phyloP scores from a whole-genome alignment of 2,113 vertebrate genomes.

The Suncus etruscus region DNA sequence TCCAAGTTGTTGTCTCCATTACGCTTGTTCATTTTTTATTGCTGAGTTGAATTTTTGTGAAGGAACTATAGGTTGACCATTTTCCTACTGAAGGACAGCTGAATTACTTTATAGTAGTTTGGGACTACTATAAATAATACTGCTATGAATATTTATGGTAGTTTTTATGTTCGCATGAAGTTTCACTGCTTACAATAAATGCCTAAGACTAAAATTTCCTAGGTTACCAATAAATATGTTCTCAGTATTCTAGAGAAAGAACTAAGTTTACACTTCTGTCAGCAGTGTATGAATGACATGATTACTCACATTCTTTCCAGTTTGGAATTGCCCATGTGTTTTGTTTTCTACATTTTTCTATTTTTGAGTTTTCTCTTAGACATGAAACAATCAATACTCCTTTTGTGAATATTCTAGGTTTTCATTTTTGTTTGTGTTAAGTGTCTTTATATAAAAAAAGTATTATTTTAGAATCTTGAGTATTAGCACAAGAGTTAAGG shows the following conservation, averaged over 20 bases:
- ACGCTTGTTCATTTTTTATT: not conserved
- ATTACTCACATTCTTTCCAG: not conserved
- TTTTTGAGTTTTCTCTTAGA: not conserved
- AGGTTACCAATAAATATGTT: not conserved
- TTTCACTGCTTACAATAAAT: too few relatives aligned
- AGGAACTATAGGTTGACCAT: fast-evolving
- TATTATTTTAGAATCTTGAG: not conserved
- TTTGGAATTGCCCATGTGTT: not conserved
- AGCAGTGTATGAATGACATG: not conserved
- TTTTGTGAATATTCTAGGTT: not conserved
- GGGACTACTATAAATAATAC: too few relatives aligned
- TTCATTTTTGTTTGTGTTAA: not conserved
- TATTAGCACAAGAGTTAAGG: not conserved
- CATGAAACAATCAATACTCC: not conserved
- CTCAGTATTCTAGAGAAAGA: not conserved
- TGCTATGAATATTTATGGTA: too few relatives aligned
- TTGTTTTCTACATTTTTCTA: not conserved
- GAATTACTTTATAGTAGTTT: not conserved
- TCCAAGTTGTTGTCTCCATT: not conserved
- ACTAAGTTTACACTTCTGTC: too few relatives aligned
- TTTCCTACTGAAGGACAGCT: not conserved
- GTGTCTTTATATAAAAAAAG: not conserved
- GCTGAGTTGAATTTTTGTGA: not conserved
- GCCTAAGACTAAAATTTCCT: too few relatives aligned
- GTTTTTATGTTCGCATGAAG: too few relatives aligned